phyloP scores from a whole-genome alignment of 2,113 vertebrate genomes.

The Planiliza haematocheilus region DNA sequence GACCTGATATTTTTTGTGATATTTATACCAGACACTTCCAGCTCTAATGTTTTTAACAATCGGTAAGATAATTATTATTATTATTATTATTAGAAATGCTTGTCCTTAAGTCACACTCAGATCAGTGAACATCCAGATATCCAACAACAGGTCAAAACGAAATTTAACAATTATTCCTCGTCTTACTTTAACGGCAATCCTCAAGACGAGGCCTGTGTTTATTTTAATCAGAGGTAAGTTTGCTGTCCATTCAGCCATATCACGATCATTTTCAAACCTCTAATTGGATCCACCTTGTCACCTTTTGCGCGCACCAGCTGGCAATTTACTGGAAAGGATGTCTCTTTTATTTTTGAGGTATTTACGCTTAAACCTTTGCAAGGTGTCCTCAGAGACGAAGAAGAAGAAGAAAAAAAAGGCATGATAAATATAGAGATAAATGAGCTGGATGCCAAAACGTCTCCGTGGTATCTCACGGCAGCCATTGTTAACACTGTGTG shows the following conservation, averaged over 20 bases:
- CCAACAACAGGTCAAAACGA: not conserved
- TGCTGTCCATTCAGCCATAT: constrained; percentile 9
- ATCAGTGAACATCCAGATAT: constrained; percentile 1
- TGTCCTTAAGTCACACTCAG: constrained; percentile 7
- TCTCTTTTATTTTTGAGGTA: constrained; percentile 17
- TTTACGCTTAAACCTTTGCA: constrained; percentile 20
- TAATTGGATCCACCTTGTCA: constrained; percentile 73
- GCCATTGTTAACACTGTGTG: constrained; percentile 55
- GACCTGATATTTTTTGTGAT: constrained; percentile 27
- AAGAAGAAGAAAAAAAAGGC: constrained; percentile 5
- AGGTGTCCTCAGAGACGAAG: not conserved
- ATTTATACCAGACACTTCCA: constrained; percentile 11
- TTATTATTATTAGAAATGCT: too few relatives aligned
- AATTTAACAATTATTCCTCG: too few relatives aligned
- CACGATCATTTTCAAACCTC: constrained; percentile 43
- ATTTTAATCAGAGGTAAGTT: too few relatives aligned
- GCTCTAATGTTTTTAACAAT: constrained; percentile 24
- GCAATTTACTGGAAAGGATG: constrained; percentile 11
- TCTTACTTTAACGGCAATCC: not conserved
- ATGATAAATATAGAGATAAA: not conserved
- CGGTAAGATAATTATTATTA: constrained; percentile 6
- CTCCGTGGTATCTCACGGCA: constrained; percentile 43
- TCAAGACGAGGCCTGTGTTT: constrained; percentile 12
- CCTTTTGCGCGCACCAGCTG: constrained; percentile 12
- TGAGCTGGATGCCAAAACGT: constrained; percentile 38